phyloP scores from a whole-genome alignment of 2,113 vertebrate species.

The Rhinogobius similis region DNA sequence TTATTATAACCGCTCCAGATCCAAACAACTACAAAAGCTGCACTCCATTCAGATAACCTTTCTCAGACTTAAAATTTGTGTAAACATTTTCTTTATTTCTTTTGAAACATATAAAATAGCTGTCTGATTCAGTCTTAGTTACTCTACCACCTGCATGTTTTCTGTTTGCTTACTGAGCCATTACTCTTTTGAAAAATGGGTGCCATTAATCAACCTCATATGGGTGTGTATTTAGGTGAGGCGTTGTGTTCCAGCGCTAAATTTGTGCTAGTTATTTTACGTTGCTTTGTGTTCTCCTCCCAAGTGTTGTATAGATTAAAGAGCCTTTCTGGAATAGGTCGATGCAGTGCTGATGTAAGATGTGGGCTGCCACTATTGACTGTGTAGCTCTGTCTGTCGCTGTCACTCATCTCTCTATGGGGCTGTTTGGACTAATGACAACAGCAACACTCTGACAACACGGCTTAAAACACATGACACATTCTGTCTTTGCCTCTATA shows the following conservation, averaged over 20 bases:
- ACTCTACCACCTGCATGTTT: conserved; percentile 39
- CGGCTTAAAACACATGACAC: conserved; percentile 34
- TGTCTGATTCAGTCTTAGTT: conserved; percentile 27
- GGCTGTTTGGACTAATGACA: conserved; percentile 71
- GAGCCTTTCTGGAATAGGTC: conserved; percentile 29
- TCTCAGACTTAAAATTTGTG: conserved; percentile 36
- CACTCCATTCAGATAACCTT: conserved; percentile 7
- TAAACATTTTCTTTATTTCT: not conserved
- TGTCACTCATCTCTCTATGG: conserved; percentile 63
- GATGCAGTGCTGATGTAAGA: conserved; percentile 46
- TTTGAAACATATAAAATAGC: conserved; percentile 5
- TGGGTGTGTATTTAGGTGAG: conserved; percentile 16
- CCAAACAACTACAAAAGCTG: not conserved
- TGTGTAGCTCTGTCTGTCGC: conserved; percentile 46
- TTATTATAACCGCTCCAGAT: not conserved
- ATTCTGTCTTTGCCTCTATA: conserved; percentile 18
- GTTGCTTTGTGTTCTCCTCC: conserved; percentile 22
- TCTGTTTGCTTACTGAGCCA: conserved; percentile 33
- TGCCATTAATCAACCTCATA: conserved; percentile 20
- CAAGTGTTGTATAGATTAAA: conserved; percentile 38
- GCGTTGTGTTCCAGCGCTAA: conserved; percentile 11
- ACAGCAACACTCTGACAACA: conserved; percentile 54
- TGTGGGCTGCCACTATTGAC: conserved; percentile 69
- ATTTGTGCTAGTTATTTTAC: conserved; percentile 7
- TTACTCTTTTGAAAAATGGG: conserved; percentile 22